phyloP scores from a whole-genome alignment of 2,113 vertebrate genomes.

The Saimiri boliviensis region DNA sequence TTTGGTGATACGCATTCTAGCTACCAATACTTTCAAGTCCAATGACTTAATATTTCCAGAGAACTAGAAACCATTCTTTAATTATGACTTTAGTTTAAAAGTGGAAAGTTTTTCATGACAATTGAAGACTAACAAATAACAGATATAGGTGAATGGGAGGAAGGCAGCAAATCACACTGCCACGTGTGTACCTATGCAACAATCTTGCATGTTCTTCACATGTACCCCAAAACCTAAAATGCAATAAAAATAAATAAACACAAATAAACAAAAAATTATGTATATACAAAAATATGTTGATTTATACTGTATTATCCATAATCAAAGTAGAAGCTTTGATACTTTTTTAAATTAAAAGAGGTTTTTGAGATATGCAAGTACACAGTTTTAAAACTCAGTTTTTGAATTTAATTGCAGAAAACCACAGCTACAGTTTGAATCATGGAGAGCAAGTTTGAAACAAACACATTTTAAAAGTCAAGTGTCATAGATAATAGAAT shows the following conservation, averaged over 20 bases:
- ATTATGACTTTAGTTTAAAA: background rate
- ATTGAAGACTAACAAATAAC: background rate
- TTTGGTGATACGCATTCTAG: background rate
- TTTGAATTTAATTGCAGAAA: background rate
- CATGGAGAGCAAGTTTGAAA: background rate
- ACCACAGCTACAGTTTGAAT: background rate
- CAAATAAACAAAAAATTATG: no score
- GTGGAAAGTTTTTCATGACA: background rate
- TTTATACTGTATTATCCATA: background rate
- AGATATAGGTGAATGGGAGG: no score
- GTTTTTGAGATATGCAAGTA: background rate
- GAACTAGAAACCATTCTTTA: background rate
- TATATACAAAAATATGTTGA: background rate
- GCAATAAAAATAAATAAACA: no score
- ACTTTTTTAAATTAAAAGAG: background rate
- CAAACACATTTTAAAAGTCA: background rate
- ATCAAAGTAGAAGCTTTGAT: background rate
- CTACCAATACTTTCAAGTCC: background rate
- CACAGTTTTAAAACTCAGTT: background rate
- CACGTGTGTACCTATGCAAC: no score
- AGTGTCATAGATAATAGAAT: background rate
- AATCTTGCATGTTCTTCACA: no score
- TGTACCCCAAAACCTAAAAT: no score
- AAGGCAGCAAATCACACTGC: no score
- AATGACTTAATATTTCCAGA: background rate